Base-by-base conservation (phyloP, 2,888 invertebrate genomes). In the Athalia cordata region DNA sequence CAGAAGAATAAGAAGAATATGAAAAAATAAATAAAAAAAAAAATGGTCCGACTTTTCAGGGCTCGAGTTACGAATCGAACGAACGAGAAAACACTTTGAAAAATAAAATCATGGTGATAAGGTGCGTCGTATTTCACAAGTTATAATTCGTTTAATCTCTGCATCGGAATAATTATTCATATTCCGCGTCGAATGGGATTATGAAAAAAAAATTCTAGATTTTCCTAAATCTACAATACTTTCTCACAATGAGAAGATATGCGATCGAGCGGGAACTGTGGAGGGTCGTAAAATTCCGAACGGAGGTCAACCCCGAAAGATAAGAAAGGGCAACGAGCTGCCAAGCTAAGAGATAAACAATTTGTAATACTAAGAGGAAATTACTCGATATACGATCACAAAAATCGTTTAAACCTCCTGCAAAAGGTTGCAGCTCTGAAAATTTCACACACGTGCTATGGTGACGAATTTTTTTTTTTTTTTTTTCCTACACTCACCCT, bases 311-410 rank as follows among this genome's bases (percentile, higher is more conserved):
- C 79, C 5, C n/a, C 62, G 29, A 77, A 67, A 83, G 88, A 88
- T 88, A 88, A 88, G 85, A 76, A 55, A 81, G 80, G 81, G 77
- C 83, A 83, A 84, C 83, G 82, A 83, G 83, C 86, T 85, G 86
- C 85, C 87, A 84, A 82, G 84, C 81, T 80, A 72, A 80, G 68
- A 79, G 89, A 88, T 89, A 88, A 89, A 87, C 88, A 89, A 89
- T 89, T 89, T 89, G 89, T 89, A 88, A 86, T 81, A 82, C 85
- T 85, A 82, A 82, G 75, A 79, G 81, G 80, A 80, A 81, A 81
- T 85, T 82, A 78, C 78, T 82, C 80, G 81, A 79, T 68, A 79
- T 47, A 29, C 67, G 57, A 70, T 70, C n/a, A 67, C 55, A 68
- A 43, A n/a, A 43, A 59, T 59, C n/a, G n/a, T 47, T 45, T 7